These are phyloP conservation scores for Myotis lucifugus DNA, from an alignment of 2,113 vertebrate genomes.

Conservation along the genomic window DNA sequence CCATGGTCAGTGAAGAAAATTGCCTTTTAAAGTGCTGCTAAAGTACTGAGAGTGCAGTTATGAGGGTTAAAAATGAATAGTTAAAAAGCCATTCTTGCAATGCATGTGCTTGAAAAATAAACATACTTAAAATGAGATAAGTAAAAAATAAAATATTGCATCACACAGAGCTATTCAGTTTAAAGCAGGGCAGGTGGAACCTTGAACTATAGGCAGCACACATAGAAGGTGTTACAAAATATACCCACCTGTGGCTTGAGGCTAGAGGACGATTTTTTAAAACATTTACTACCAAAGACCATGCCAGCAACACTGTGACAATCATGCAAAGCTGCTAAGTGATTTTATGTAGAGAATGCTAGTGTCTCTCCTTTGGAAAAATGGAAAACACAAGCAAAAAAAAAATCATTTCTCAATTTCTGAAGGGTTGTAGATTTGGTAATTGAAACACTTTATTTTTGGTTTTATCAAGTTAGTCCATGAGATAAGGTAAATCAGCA, in stretches of 20 bases:
- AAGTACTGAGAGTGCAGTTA: not conserved
- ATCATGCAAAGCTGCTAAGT: not conserved
- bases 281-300: not conserved
- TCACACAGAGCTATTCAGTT: not conserved
- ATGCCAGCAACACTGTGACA: not conserved
- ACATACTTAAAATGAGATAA: slow-evolving; percentile 42
- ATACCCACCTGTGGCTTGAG: not conserved
- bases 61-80: not conserved
- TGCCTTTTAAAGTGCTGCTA: not conserved
- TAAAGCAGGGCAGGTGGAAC: slow-evolving; percentile 13
- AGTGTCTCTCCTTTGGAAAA: not conserved
- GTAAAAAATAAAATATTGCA: slow-evolving; percentile 24
- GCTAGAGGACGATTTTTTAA: not conserved
- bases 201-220: not conserved
- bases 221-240: not conserved
- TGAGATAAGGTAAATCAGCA: not conserved
- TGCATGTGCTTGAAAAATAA: slow-evolving; percentile 22
- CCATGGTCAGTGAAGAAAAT: not conserved
- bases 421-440: not conserved
- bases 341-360: not conserved
- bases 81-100: not conserved
- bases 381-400: not conserved
- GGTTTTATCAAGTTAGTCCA: not conserved
- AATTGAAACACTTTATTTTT: not conserved
- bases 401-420: not conserved